Evolutionary conservation across 2,888 invertebrate genomes (phyloP).

Genomic region (Dioctria rufipes): DNA sequence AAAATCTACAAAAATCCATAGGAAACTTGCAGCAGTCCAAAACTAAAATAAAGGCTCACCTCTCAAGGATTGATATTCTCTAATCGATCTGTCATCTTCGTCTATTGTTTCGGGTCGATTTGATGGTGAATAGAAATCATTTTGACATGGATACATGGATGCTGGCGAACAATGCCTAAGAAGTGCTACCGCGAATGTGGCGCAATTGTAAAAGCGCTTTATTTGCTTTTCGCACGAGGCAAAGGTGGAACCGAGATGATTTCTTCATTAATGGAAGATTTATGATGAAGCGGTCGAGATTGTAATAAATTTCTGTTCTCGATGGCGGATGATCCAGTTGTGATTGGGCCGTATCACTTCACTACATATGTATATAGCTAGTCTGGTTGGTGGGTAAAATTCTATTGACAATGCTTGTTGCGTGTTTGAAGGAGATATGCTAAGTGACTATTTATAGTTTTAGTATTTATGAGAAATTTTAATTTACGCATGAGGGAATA

Average conservation of each 20-base stretch:
- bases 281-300: not conserved
- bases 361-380: not conserved
- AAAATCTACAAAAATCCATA: not conserved
- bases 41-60: constrained; percentile 17
- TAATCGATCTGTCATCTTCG: constrained; percentile 26
- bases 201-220: constrained; percentile 9
- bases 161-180: constrained; percentile 15
- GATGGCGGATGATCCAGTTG: constrained; percentile 35
- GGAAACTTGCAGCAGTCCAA: constrained; percentile 2
- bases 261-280: constrained; percentile 39
- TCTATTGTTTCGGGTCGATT: constrained; percentile 8
- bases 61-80: not conserved
- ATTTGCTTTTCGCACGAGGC: not conserved
- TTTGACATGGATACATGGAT: constrained; percentile 3
- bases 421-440: too few species aligned
- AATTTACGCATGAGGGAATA: too few species aligned
- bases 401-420: too few species aligned
- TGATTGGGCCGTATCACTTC: constrained; percentile 21
- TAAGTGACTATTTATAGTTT: too few species aligned
- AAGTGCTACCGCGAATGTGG: not conserved
- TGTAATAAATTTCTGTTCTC: constrained; percentile 31
- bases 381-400: too few species aligned
- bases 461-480: too few species aligned
- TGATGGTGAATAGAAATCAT: constrained; percentile 13
- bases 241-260: constrained; percentile 23